A percentile compares a stretch with the other conserved stretches of the same genome.
phyloP scores from a whole-genome alignment of 2,113 vertebrate species.

The Haemorhous mexicanus region DNA sequence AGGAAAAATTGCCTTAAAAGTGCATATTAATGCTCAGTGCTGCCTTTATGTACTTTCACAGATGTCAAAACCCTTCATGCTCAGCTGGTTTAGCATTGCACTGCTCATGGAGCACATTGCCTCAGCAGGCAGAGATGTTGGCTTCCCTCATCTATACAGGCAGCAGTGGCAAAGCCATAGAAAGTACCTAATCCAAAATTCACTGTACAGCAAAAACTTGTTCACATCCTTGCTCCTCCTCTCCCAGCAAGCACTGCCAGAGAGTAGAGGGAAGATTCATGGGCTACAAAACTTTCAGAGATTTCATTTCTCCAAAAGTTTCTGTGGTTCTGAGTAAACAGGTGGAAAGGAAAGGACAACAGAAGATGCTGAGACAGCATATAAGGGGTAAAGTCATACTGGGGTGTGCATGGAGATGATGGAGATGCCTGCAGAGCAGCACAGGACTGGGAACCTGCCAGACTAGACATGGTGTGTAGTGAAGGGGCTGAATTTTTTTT shows the following conservation, averaged over 20 bases:
- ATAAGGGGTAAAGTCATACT: neutral
- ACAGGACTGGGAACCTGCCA: neutral
- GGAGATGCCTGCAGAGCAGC: neutral
- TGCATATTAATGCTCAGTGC: neutral
- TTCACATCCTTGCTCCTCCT: neutral
- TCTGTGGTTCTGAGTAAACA: neutral
- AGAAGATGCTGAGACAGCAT: neutral
- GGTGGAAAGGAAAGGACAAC: neutral
- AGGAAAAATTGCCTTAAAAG: neutral
- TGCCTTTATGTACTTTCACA: neutral
- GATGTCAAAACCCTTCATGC: neutral
- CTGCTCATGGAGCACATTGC: neutral
- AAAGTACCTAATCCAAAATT: neutral
- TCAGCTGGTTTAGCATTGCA: neutral
- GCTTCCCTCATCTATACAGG: neutral
- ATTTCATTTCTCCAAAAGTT: neutral
- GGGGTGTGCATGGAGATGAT: neutral
- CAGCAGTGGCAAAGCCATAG: neutral
- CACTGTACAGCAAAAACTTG: neutral
- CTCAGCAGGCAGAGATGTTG: neutral
- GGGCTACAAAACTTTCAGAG: neutral
- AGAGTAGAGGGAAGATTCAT: neutral
- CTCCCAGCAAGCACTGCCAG: neutral
- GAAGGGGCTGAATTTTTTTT: rapidly evolving
- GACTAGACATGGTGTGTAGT: neutral